phyloP scores from a whole-genome alignment of 2,888 invertebrate genomes.

The Zeuzera pyrina region DNA sequence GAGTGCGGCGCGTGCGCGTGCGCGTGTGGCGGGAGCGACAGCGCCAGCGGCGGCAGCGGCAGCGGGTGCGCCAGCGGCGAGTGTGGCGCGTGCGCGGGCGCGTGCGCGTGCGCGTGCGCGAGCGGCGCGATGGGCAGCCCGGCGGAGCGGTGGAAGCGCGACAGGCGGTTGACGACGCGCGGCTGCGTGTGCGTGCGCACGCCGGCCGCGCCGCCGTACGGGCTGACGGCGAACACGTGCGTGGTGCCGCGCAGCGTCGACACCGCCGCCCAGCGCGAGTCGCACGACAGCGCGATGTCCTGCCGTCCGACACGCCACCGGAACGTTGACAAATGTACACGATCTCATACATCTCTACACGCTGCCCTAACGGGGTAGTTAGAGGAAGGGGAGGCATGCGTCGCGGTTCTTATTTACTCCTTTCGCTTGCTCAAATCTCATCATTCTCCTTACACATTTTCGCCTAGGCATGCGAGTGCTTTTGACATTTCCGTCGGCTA shows the following conservation, averaged over 20 bases:
- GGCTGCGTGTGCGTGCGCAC: constrained; percentile 95
- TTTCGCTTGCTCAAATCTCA: too few species aligned
- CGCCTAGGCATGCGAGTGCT: too few species aligned
- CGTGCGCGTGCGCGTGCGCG: constrained; percentile 66
- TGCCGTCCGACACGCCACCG: constrained; percentile 34
- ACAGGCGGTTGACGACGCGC: constrained; percentile 94
- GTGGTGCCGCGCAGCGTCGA: constrained; percentile 97
- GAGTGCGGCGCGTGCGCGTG: neutral
- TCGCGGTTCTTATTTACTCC: too few species aligned
- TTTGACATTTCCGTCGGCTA: too few species aligned
- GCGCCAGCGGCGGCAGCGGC: constrained; percentile 5
- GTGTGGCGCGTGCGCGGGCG: constrained; percentile 20
- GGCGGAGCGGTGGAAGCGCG: constrained; percentile 96
- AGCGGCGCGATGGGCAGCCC: constrained; percentile 76
- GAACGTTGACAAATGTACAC: too few species aligned
- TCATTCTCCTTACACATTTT: too few species aligned
- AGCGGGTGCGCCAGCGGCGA: constrained; percentile 25
- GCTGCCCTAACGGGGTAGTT: too few species aligned
- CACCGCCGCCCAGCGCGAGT: constrained; percentile 97
- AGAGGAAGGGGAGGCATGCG: too few species aligned
- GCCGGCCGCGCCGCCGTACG: constrained; percentile 94
- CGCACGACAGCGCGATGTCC: constrained; percentile 92
- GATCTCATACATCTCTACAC: too few species aligned
- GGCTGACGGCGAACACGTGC: constrained; percentile 96
- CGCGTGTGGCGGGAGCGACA: neutral